A percentile compares a stretch with the other conserved stretches of the same genome.
Conservation (phyloP, 2,113 vertebrate species). For the Glaucomys volans region DNA sequence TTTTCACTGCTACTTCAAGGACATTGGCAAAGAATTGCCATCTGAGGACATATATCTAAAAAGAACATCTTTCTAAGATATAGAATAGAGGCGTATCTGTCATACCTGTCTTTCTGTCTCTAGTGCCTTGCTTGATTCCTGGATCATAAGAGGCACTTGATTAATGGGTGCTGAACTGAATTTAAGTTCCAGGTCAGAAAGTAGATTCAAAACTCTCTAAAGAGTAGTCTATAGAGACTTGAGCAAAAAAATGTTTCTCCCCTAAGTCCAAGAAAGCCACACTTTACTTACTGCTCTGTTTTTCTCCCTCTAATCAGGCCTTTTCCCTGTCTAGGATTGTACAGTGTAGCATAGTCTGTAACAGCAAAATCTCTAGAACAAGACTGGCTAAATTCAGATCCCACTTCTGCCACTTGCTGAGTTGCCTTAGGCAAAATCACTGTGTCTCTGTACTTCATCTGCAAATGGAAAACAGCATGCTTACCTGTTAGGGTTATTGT, state of each 20-base stretch:
- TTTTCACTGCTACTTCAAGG: constrained; percentile 53
- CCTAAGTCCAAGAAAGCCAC: neutral
- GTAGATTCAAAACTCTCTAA: neutral
- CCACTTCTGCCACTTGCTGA: constrained; percentile 9
- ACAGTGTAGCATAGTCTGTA: neutral
- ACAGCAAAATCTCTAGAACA: neutral
- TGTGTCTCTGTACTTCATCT: neutral
- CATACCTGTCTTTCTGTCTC: constrained; percentile 5
- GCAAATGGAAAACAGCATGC: neutral
- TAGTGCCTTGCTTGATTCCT: neutral
- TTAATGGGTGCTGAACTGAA: constrained; percentile 46
- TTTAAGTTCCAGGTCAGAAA: constrained; percentile 46
- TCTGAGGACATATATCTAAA: constrained; percentile 52
- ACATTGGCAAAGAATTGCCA: constrained; percentile 18
- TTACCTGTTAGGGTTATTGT: neutral
- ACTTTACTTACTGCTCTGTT: neutral
- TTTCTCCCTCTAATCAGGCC: neutral
- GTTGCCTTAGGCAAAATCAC: neutral
- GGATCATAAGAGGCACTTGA: neutral
- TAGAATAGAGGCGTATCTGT: neutral
- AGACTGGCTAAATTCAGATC: neutral
- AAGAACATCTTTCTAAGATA: constrained; percentile 53
- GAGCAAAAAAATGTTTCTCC: neutral
- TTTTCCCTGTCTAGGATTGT: neutral
- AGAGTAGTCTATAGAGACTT: neutral